A percentile compares a stretch with the other conserved stretches of the same genome.
phyloP scores from a whole-genome alignment of 2,888 invertebrate genomes.

The Parapristionchus giblindavisi region DNA sequence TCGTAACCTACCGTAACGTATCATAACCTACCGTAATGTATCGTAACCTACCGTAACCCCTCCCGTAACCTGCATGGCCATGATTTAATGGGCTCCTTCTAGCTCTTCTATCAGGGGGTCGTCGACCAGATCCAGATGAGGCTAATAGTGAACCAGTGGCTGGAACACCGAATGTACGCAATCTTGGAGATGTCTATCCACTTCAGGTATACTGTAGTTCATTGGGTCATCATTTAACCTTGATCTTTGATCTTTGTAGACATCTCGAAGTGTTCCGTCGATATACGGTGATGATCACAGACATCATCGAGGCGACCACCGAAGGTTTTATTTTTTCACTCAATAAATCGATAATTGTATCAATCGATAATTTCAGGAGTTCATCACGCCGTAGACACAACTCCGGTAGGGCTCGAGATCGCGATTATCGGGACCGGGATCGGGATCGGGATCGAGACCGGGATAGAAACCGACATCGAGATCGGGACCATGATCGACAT shows the following conservation, averaged over 20 bases:
- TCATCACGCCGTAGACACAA: slow-evolving; percentile 52
- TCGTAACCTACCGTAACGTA: background rate
- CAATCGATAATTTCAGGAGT: slow-evolving; percentile 47
- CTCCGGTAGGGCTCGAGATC: slow-evolving; percentile 8
- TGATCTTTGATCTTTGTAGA: slow-evolving; percentile 44
- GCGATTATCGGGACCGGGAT: slow-evolving; percentile 27
- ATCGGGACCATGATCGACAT: slow-evolving; percentile 1
- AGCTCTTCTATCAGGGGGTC: slow-evolving; percentile 35
- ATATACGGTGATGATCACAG: slow-evolving; percentile 58
- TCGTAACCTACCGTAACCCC: slow-evolving; percentile 16
- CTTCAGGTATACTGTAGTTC: slow-evolving; percentile 18
- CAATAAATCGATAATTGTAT: background rate
- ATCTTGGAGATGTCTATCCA: slow-evolving; percentile 25
- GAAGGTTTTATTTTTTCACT: background rate
- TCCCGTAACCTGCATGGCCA: no score
- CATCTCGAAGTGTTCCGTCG: slow-evolving; percentile 61
- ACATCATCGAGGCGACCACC: slow-evolving; percentile 36
- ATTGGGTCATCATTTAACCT: no score
- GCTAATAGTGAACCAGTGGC: slow-evolving; percentile 51
- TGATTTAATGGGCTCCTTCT: no score
- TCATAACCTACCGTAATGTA: background rate
- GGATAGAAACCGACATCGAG: slow-evolving; percentile 3
- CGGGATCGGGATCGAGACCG: background rate
- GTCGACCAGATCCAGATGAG: slow-evolving; percentile 38
- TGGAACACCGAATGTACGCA: slow-evolving; percentile 1